Base-by-base conservation (phyloP, 64 coral and sea anemone genomes). In the Montipora foliosa region DNA sequence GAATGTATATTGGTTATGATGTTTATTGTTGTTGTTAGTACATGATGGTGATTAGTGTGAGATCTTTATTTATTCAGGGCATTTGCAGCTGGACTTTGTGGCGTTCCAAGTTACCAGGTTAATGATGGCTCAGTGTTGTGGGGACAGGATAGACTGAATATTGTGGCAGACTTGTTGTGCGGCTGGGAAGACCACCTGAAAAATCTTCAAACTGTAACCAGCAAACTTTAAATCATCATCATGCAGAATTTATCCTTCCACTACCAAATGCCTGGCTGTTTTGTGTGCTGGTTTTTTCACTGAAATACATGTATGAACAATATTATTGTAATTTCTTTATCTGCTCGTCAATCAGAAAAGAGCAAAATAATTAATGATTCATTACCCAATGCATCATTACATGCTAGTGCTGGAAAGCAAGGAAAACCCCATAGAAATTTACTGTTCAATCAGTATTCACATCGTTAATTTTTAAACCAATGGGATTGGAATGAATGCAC, bases 101-200 rank as follows among this genome's bases (percentile, higher is more conserved):
- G 97, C 49, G 85, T 99, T 44, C 97, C 97, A 5, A 99, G 97
- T 80, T 99, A 99, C 80, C 97, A 99, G 90, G 97, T 99, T 9
- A 96, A 99, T 77, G 84, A 89, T 24, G 95, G 97, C 22, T 70
- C 92, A 2, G 60, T 99, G 61, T 22, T 99, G 52, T 99, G 97
- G 97, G 97, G 97, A 57, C 97, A 99, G 79, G 97, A 99, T 79
- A 80, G 97, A 50, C 89, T 99, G 46, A 99, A 99, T 47, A 79
- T 96, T 67, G 79, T 99, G 5, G 97, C 94, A n/a, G 97, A 99
- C 44, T 76, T 94, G 48, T 57, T 99, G 3, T 99, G 97, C 76
- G 97, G 95, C 0, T 99, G 97, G 97, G 60, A 96, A 57, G 97
- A 99, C 67, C 89, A 83, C 47, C 70, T 25, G 4, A 85, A 85